Percentiles rank a stretch among this genome's conserved stretches.
These are phyloP conservation scores for Trichacis sp. DNA, from an alignment of 2,888 invertebrate genomes.

Conservation along the genomic window DNA sequence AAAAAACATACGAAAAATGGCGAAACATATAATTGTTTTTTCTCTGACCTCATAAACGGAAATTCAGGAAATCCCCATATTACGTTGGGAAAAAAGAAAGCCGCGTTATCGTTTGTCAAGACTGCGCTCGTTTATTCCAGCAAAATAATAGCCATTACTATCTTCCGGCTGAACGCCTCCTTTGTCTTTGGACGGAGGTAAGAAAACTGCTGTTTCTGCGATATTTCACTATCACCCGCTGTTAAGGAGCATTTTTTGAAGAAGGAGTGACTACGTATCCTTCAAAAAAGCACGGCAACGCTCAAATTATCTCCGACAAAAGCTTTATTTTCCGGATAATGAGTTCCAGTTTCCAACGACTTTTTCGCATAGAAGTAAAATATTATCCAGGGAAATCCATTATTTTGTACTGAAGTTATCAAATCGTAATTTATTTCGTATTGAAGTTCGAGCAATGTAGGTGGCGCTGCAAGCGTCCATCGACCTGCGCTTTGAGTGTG, in stretches of 20 bases:
- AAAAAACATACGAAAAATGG: not conserved
- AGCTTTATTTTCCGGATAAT: not conserved
- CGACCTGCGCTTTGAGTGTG: no score
- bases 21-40: not conserved
- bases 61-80: constrained; percentile 32
- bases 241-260: constrained; percentile 60
- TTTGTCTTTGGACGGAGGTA: constrained; percentile 41
- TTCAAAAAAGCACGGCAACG: constrained; percentile 49
- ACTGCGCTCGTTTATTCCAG: constrained; percentile 42
- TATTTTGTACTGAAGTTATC: no score
- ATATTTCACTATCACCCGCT: constrained; percentile 63
- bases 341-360: not conserved
- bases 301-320: no score
- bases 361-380: no score
- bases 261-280: constrained; percentile 61
- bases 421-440: no score
- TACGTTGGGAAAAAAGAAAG: constrained; percentile 26
- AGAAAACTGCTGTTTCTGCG: constrained; percentile 46
- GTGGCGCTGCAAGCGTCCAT: no score
- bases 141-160: constrained; percentile 45
- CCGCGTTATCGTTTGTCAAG: constrained; percentile 49
- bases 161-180: constrained; percentile 41
- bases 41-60: constrained; percentile 31
- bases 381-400: no score
- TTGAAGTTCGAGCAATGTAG: no score